Conservation (phyloP, 2,797 vertebrate species). For the Mustela erminea region DNA sequence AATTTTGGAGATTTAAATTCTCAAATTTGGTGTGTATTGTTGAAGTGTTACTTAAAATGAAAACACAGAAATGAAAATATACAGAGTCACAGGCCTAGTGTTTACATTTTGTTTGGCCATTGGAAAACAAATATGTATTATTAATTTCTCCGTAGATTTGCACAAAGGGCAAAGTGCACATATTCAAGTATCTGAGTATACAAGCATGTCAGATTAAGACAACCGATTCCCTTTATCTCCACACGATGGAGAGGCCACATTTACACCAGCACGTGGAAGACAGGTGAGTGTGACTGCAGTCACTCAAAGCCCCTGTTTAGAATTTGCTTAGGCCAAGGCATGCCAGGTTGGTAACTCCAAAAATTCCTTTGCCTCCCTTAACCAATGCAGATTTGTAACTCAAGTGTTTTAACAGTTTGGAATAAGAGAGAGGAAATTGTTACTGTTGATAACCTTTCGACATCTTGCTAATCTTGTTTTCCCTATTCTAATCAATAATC, state of each 20-base stretch:
- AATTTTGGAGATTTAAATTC: too few relatives aligned
- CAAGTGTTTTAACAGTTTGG: background rate
- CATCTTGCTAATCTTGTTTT: background rate
- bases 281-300: conserved; percentile 88
- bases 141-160: conserved; percentile 92
- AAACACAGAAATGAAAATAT: background rate
- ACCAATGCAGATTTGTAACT: background rate
- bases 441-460: background rate
- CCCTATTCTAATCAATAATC: background rate
- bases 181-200: conserved; percentile 97
- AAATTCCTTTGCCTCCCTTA: background rate
- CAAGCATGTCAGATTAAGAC: conserved; percentile 96
- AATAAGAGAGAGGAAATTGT: background rate
- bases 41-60: background rate
- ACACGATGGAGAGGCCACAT: conserved; percentile 92
- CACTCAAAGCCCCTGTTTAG: background rate
- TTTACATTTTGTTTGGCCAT: conserved; percentile 33
- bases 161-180: conserved; percentile 97
- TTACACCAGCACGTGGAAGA: conserved; percentile 92
- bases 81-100: background rate
- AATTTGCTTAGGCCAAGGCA: background rate
- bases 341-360: background rate
- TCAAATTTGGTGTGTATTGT: background rate
- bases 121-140: background rate
- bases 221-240: conserved; percentile 93